Conservation (phyloP, 2,113 vertebrate species). For the Nycticryphes semicollaris region DNA sequence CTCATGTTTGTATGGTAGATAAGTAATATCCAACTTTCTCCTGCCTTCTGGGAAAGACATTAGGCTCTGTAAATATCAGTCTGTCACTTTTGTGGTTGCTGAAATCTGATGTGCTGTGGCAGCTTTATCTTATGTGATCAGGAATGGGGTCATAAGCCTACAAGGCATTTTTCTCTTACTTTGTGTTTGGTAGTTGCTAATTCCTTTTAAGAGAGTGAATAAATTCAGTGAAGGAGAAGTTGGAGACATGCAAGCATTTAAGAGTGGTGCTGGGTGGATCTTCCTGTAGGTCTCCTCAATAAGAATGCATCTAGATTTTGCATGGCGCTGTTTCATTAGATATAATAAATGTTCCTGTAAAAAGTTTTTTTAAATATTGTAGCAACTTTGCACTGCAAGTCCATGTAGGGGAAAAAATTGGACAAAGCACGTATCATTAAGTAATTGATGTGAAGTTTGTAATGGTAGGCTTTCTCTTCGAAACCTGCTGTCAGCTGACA, state of each 20-base stretch:
- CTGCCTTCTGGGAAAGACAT: neutral
- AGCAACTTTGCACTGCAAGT: neutral
- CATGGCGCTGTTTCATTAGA: neutral
- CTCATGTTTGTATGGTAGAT: neutral
- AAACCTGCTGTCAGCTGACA: constrained; percentile 18
- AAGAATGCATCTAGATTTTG: neutral
- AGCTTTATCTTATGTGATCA: neutral
- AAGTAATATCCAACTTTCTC: neutral
- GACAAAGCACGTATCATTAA: neutral
- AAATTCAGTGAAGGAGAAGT: neutral
- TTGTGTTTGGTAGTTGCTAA: neutral
- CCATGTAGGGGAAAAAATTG: neutral
- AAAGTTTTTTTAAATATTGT: neutral
- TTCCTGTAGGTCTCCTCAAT: neutral
- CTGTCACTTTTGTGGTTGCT: neutral
- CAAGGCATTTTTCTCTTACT: neutral
- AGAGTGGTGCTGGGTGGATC: neutral
- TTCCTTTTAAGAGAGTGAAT: neutral
- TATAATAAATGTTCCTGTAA: neutral
- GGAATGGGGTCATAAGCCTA: neutral
- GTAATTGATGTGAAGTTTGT: neutral
- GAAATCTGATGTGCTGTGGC: neutral
- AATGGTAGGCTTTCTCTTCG: neutral
- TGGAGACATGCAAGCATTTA: neutral
- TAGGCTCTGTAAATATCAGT: neutral